These are phyloP conservation scores for Gymnocypris eckloni DNA, from an alignment of 2,797 vertebrate species.

Conservation along the genomic window DNA sequence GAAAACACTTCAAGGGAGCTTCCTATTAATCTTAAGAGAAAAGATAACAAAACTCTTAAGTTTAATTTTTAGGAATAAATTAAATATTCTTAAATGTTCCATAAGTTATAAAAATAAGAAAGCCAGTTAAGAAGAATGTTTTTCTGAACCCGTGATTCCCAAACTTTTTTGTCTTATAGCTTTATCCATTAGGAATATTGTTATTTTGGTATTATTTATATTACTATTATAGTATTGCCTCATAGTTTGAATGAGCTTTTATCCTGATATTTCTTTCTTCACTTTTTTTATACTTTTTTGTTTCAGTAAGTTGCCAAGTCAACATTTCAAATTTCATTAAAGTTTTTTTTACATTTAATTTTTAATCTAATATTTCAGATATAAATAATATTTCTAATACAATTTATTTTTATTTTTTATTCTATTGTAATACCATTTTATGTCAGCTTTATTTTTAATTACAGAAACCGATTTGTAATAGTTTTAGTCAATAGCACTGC, in stretches of 20 bases:
- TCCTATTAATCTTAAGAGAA: background rate
- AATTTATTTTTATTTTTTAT: no score
- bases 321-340: background rate
- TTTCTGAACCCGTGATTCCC: background rate
- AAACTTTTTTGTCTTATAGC: background rate
- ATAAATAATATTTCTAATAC: background rate
- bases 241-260: background rate
- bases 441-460: background rate
- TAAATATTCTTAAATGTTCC: no score
- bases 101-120: background rate
- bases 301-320: background rate
- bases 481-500: background rate
- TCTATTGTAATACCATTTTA: background rate
- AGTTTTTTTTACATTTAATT: no score
- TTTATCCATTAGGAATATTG: background rate
- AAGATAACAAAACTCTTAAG: no score
- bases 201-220: background rate
- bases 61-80: background rate
- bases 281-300: background rate
- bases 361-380: background rate
- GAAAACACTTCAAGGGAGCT: background rate
- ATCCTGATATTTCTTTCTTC: background rate
- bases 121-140: background rate
- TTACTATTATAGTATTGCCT: background rate
- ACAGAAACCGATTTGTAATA: background rate